These are phyloP conservation scores for Parthenolecanium corni DNA, from an alignment of 2,888 invertebrate genomes.

Conservation along the genomic window DNA sequence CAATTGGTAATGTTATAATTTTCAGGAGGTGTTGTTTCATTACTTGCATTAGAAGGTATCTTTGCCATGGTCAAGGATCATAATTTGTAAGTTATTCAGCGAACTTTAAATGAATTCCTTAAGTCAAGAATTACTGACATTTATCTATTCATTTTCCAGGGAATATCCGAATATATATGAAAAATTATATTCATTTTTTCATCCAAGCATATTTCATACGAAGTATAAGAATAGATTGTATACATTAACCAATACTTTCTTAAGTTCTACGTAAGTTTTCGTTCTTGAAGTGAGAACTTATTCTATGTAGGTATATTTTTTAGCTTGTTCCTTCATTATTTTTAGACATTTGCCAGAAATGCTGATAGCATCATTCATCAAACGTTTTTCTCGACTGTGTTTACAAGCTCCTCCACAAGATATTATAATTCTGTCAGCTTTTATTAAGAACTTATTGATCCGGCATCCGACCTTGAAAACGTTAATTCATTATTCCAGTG, in stretches of 20 bases:
- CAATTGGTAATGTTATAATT: constrained; percentile 28
- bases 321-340: too few species aligned
- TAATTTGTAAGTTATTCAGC: constrained; percentile 54
- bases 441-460: constrained; percentile 69
- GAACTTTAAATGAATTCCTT: neutral
- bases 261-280: constrained; percentile 71
- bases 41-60: constrained; percentile 83
- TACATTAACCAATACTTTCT: constrained; percentile 77
- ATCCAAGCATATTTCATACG: constrained; percentile 79
- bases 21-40: constrained; percentile 70
- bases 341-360: constrained; percentile 76
- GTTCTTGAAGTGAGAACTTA: too few species aligned
- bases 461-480: constrained; percentile 73
- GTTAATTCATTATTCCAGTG: constrained; percentile 39
- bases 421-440: constrained; percentile 60
- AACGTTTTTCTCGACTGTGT: constrained; percentile 71
- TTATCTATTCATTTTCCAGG: constrained; percentile 38
- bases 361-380: constrained; percentile 85
- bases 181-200: constrained; percentile 88
- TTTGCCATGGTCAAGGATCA: constrained; percentile 78
- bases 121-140: neutral
- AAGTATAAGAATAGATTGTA: constrained; percentile 80
- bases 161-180: constrained; percentile 91
- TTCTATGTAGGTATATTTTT: too few species aligned
- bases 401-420: constrained; percentile 72